Evolutionary conservation across 2,888 invertebrate species (phyloP).

Genomic region (Carpatolechia fugitivella): DNA sequence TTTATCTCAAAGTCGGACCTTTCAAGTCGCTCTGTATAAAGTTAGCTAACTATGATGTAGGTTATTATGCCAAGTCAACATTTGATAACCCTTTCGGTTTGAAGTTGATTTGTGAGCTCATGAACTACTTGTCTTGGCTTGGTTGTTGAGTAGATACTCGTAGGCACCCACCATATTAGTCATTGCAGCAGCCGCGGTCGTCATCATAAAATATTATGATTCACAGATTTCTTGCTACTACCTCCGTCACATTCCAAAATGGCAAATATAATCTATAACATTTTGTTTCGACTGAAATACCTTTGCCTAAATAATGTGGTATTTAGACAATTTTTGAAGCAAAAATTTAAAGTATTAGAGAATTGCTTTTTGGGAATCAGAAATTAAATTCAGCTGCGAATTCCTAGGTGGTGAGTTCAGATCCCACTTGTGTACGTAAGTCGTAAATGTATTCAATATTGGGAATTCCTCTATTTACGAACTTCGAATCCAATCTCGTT

Average conservation of each 20-base stretch:
- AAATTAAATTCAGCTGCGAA: no score
- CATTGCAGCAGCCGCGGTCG: not conserved
- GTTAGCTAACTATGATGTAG: not conserved
- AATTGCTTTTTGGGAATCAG: no score
- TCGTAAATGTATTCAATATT: not conserved
- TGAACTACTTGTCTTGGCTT: not conserved
- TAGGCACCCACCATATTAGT: no score
- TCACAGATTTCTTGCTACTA: conserved; percentile 8
- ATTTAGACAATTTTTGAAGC: no score
- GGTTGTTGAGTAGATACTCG: not conserved
- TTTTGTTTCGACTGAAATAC: no score
- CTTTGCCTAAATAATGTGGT: no score
- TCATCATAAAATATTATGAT: conserved; percentile 8
- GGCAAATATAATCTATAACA: not conserved
- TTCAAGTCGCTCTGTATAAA: not conserved
- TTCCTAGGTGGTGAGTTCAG: no score
- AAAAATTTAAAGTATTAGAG: no score
- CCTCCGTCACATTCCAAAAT: not conserved
- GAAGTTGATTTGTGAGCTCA: no score
- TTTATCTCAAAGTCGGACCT: not conserved
- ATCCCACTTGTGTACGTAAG: no score
- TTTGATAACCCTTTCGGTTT: no score
- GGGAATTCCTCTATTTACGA: not conserved
- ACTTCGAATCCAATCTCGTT: conserved; percentile 2
- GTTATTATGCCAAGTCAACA: not conserved